Evolutionary conservation across 2,888 invertebrate species (phyloP).

Genomic region (Apoda limacodes): DNA sequence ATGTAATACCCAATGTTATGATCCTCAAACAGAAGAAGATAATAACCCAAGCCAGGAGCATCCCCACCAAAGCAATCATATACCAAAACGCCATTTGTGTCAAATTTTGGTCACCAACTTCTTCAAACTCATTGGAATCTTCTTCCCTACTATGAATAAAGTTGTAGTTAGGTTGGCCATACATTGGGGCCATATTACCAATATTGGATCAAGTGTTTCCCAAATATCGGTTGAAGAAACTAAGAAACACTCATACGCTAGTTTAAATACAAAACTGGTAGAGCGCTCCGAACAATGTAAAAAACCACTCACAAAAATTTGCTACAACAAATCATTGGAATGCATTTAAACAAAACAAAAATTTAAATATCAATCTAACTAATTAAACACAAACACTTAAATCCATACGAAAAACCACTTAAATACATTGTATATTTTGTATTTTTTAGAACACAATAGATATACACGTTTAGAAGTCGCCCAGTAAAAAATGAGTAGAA

Average conservation of each 20-base stretch:
- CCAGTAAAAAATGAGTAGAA: too few species aligned
- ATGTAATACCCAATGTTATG: constrained; percentile 35
- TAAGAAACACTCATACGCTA: too few species aligned
- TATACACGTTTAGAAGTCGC: too few species aligned
- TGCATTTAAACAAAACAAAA: constrained; percentile 17
- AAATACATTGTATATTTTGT: too few species aligned
- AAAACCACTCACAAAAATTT: constrained; percentile 41
- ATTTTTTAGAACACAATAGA: too few species aligned
- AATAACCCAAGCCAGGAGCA: constrained; percentile 46
- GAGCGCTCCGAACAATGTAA: too few species aligned
- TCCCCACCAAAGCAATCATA: constrained; percentile 36
- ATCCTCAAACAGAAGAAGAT: constrained; percentile 47
- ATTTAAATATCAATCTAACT: too few species aligned
- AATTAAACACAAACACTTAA: too few species aligned
- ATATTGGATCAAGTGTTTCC: too few species aligned
- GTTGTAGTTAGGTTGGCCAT: constrained; percentile 32
- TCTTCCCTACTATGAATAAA: constrained; percentile 24
- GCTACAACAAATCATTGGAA: constrained; percentile 37
- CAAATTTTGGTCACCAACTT: constrained; percentile 13
- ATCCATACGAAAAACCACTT: too few species aligned
- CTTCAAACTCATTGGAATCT: constrained; percentile 8
- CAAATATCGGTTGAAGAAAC: constrained; percentile 2
- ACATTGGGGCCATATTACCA: constrained; percentile 49
- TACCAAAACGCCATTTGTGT: constrained; percentile 51
- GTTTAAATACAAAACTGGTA: too few species aligned